Evolutionary conservation across 1,140 invertebrate species (phyloP).

Genomic region (Dendrolimus kikuchii): DNA sequence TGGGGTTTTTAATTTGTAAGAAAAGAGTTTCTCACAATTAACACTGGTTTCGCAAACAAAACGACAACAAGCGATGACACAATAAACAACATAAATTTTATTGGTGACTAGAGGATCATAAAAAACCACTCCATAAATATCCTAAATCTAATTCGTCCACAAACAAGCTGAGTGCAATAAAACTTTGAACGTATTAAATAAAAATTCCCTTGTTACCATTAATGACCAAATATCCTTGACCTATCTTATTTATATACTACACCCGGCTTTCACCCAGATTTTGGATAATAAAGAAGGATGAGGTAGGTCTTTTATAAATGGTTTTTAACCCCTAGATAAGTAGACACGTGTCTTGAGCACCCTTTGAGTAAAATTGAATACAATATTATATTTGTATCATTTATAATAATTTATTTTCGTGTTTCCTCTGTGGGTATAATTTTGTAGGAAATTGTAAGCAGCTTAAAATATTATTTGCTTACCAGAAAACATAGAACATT

Average conservation of each 20-base stretch:
- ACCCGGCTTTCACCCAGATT: neutral
- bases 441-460: neutral
- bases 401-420: slow-evolving; percentile 28
- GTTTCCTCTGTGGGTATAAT: no score
- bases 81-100: slow-evolving; percentile 42
- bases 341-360: slow-evolving; percentile 44
- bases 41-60: slow-evolving; percentile 5
- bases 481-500: no score
- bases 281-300: slow-evolving; percentile 1
- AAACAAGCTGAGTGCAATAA: slow-evolving; percentile 43
- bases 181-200: slow-evolving; percentile 60
- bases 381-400: slow-evolving; percentile 58
- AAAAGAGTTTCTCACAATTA: neutral
- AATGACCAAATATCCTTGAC: neutral
- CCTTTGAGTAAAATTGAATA: slow-evolving; percentile 39
- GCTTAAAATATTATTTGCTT: no score
- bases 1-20: no score
- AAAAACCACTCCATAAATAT: slow-evolving; percentile 48
- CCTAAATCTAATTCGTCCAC: slow-evolving; percentile 43
- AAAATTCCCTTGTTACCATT: slow-evolving; percentile 27
- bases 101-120: slow-evolving; percentile 28
- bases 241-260: no score
- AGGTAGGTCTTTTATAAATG: slow-evolving; percentile 22
- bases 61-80: slow-evolving; percentile 14
- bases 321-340: slow-evolving; percentile 24